Evolutionary conservation across 2,888 invertebrate species (phyloP).

Genomic region (Caenorhabditis wallacei): DNA sequence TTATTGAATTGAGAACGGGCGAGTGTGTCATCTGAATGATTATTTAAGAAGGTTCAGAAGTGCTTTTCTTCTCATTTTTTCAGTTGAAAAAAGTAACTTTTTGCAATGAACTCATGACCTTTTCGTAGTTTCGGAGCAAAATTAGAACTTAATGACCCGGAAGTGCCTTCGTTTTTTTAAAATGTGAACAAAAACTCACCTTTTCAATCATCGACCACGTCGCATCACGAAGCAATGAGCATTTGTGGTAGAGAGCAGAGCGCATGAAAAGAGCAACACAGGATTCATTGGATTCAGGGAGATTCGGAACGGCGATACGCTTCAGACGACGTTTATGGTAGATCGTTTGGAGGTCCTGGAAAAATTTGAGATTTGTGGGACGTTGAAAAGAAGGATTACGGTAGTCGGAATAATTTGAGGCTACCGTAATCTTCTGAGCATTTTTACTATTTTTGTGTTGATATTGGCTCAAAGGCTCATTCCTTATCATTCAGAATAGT

Average conservation of each 20-base stretch:
- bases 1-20: neutral
- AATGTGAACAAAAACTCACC: conserved; percentile 28
- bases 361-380: neutral
- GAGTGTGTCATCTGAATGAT: neutral
- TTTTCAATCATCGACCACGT: conserved; percentile 56
- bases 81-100: no score
- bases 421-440: no score
- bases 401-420: no score
- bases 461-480: no score
- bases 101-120: neutral
- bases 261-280: conserved; percentile 46
- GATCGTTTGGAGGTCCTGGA: conserved; percentile 59
- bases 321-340: conserved; percentile 62
- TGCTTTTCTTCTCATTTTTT: no score
- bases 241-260: conserved; percentile 58
- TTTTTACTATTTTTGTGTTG: no score
- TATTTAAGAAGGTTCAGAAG: no score
- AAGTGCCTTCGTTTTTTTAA: conserved; percentile 4
- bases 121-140: neutral
- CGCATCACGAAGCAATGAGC: conserved; percentile 46
- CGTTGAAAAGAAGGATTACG: no score
- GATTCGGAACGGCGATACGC: conserved; percentile 47
- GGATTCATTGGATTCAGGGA: conserved; percentile 10
- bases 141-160: conserved; percentile 37
- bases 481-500: neutral